Evolutionary conservation across 2,888 invertebrate genomes (phyloP), one percentile per base, ranked within the genome.

Genomic region (Xanthia togata): DNA sequence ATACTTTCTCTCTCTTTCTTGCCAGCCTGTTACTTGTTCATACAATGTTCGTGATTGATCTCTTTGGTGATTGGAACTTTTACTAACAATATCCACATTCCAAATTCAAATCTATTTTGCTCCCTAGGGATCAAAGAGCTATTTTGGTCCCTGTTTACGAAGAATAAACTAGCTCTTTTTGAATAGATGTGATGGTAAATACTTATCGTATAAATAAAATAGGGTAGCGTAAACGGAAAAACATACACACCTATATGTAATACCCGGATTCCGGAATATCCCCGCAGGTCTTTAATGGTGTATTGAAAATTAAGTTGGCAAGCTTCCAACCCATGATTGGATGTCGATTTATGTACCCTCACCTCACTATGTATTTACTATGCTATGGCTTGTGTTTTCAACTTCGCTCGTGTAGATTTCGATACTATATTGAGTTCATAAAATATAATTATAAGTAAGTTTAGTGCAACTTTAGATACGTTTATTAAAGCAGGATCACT

Each of bases 241-340:
- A 47, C 0, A 23, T 31, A 20, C 2, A 70, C 17, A 26, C 9
- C 12, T 1, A 20, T 26, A 71, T 23, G 26, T n/a, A 71, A 55
- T 70, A 73, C 11, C 41, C 17, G 41, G 35, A 12, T 41, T 67
- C 41, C 31, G n/a, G n/a, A 73, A 59, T 38, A 72, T 73, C 14
- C n/a, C 31, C 57, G 35, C 44, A 65, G 53, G 11, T 26, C 47
- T 70, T 74, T 76, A 50, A 71, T 72, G 53, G 71, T n/a, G 9
- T 74, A 71, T 69, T 65, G 76, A 75, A 75, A 77, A 81, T 75
- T 70, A 75, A 62, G 62, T 83, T 84, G 81, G 83, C 84, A 20
- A 26, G 50, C 17, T 70, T 78, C 85, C 83, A 83, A 84, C 12
- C 60, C 50, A 63, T 84, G 81, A 76, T 80, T 76, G 70, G 41